phyloP scores from a whole-genome alignment of 23 tunicate genomes.

The Clavelina lepadiformis region DNA sequence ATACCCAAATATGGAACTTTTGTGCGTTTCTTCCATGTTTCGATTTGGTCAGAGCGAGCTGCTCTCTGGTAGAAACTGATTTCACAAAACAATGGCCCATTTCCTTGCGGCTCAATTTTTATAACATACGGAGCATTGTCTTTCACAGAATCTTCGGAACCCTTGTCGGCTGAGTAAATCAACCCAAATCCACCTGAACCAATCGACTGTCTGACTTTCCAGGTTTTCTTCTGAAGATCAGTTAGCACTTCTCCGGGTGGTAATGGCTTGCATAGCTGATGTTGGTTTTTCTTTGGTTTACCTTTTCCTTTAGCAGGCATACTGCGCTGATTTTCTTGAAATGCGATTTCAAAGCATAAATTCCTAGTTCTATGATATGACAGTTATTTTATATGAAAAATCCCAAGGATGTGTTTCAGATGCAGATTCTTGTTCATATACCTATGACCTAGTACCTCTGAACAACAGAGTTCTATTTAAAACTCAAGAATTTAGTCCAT shows the following conservation, averaged over 20 bases:
- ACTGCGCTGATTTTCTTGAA: too few relatives aligned
- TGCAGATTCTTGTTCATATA: too few relatives aligned
- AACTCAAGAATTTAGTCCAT: too few relatives aligned
- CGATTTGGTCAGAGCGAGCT: slow-evolving; percentile 58
- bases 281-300: slow-evolving; percentile 32
- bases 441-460: too few relatives aligned
- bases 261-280: slow-evolving; percentile 43
- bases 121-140: slow-evolving; percentile 82
- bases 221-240: slow-evolving; percentile 66
- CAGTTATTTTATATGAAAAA: too few relatives aligned
- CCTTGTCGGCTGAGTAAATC: slow-evolving; percentile 71
- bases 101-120: slow-evolving; percentile 88
- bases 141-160: slow-evolving; percentile 9
- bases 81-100: slow-evolving; percentile 91
- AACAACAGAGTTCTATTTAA: too few relatives aligned
- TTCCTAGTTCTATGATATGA: too few relatives aligned
- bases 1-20: slow-evolving; percentile 49
- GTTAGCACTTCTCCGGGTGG: slow-evolving; percentile 33
- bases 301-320: slow-evolving; percentile 73
- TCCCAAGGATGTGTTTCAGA: too few relatives aligned
- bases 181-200: slow-evolving; percentile 99
- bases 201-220: slow-evolving; percentile 63
- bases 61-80: slow-evolving; percentile 87
- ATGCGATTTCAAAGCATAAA: too few relatives aligned
- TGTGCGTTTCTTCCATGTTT: slow-evolving; percentile 41